Evolutionary conservation across 1,140 invertebrate genomes (phyloP).

Genomic region (Pararge aegeria): DNA sequence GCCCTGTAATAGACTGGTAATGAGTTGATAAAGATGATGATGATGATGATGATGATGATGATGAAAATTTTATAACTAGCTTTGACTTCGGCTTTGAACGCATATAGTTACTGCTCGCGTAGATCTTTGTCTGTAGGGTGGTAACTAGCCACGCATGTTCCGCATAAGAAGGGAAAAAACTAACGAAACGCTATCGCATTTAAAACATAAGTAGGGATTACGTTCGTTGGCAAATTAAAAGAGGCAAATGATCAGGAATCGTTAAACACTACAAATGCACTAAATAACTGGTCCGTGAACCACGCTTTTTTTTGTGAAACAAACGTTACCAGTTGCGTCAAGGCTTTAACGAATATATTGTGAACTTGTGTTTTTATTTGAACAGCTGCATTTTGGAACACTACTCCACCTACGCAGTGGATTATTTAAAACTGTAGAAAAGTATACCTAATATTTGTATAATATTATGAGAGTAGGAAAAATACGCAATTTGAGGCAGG

Average conservation of each 20-base stretch:
- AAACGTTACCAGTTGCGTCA: not conserved
- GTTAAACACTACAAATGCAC: not conserved
- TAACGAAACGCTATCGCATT: too few relatives aligned
- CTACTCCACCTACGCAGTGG: not conserved
- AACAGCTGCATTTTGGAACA: not conserved
- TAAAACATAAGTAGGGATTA: too few relatives aligned
- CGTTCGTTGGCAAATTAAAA: not conserved
- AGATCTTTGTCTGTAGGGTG: too few relatives aligned
- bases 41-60: too few relatives aligned
- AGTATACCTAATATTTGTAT: too few relatives aligned
- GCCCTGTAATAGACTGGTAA: too few relatives aligned
- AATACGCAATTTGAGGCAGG: not conserved
- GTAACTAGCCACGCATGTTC: too few relatives aligned
- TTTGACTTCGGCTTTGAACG: too few relatives aligned
- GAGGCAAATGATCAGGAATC: not conserved
- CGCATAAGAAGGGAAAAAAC: too few relatives aligned
- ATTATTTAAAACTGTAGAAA: not conserved
- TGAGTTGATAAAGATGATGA: too few relatives aligned
- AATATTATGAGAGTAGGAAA: not conserved
- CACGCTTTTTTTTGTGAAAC: constrained; percentile 1
- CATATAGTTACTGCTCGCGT: too few relatives aligned
- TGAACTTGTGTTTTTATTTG: not conserved
- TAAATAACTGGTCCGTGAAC: not conserved
- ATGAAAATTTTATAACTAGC: too few relatives aligned
- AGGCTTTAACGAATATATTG: not conserved